Base-by-base conservation (phyloP, 2,113 vertebrate species). In the Leiothrix lutea region DNA sequence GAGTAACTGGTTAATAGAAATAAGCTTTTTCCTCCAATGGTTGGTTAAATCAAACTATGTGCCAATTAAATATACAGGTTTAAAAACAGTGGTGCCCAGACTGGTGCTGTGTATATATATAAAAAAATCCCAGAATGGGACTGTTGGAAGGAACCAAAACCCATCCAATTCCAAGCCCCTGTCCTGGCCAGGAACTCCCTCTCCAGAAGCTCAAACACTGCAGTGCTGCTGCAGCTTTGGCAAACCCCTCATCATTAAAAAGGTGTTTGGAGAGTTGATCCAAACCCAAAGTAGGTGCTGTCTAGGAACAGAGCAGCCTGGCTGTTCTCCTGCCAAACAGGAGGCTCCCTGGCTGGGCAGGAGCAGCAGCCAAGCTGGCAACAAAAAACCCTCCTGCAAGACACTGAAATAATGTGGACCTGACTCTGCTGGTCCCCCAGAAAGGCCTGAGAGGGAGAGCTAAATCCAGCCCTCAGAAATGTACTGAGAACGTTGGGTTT, bases 351-450 rank as follows among this genome's bases (percentile, higher is more conserved):
- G 47, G 35, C 16, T 1, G 50, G 87, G 44, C 81, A 62, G 45
- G 28, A 91, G 73, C 8, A 80, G 78, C 72, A 77, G 89, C 87
- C 88, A 92, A 88, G 33, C 6, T 88, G 94, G 81, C 89, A 86
- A 13, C 42, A 65, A 51, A 53, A 79, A 36, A 8, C 1, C 78
- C 26, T 40, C 22, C 36, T 25, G 47, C 11, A 65, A 47, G 44
- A 17, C 3, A 14, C 25, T 18, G 38, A 84, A 18, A 38, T 21
- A 25, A n/a, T 5, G 21, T 4, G 28, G 66, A 36, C 61, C 35
- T 66, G 9, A 20, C 12, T 42, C 44, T 40, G 61, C 16, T 62
- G 29, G 12, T 38, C 35, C n/a, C 21, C 31, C 25, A 22, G 18
- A 50, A 83, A 62, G 26, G 38, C 33, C 31, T 8, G 4, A 53